phyloP scores from a whole-genome alignment of 2,113 vertebrate species.

The Seriola rivoliana region DNA sequence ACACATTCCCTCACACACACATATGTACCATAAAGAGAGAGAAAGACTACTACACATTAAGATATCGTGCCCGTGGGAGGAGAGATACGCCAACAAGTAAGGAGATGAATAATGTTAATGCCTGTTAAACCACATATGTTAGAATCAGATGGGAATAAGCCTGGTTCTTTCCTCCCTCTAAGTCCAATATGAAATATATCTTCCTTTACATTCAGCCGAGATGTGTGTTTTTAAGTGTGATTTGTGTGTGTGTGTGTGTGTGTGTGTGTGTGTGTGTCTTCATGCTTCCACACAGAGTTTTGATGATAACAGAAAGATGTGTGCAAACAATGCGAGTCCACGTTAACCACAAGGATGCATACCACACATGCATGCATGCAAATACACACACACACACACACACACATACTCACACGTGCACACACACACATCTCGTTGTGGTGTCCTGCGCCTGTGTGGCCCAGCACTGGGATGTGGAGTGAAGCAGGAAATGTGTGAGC shows the following conservation, averaged over 20 bases:
- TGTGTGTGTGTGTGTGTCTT: slow-evolving; percentile 6
- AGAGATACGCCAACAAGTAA: slow-evolving; percentile 47
- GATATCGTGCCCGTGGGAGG: slow-evolving; percentile 59
- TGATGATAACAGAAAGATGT: slow-evolving; percentile 32
- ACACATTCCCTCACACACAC: slow-evolving; percentile 34
- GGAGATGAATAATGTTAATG: slow-evolving; percentile 64
- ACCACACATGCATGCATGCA: slow-evolving; percentile 43
- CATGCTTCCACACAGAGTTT: neutral
- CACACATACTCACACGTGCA: slow-evolving; percentile 7
- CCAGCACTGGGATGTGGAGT: slow-evolving; percentile 80
- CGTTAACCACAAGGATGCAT: slow-evolving; percentile 46
- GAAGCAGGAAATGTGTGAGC: slow-evolving; percentile 89
- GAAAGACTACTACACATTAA: slow-evolving; percentile 39
- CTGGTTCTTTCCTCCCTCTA: slow-evolving; percentile 28
- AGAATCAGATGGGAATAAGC: slow-evolving; percentile 44
- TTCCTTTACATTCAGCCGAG: slow-evolving; percentile 22
- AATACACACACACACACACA: slow-evolving; percentile 32
- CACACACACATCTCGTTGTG: slow-evolving; percentile 48
- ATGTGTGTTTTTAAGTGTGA: slow-evolving; percentile 8
- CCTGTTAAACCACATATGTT: slow-evolving; percentile 64
- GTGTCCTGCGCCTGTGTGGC: slow-evolving; percentile 85
- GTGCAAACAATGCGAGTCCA: slow-evolving; percentile 24
- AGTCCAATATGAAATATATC: slow-evolving; percentile 41
- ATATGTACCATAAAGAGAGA: slow-evolving; percentile 35
- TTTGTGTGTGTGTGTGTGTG: neutral